A percentile compares a stretch with the other conserved stretches of the same genome.
Conservation (phyloP, 1,140 invertebrate species). For the Condylostylus longicornis region DNA sequence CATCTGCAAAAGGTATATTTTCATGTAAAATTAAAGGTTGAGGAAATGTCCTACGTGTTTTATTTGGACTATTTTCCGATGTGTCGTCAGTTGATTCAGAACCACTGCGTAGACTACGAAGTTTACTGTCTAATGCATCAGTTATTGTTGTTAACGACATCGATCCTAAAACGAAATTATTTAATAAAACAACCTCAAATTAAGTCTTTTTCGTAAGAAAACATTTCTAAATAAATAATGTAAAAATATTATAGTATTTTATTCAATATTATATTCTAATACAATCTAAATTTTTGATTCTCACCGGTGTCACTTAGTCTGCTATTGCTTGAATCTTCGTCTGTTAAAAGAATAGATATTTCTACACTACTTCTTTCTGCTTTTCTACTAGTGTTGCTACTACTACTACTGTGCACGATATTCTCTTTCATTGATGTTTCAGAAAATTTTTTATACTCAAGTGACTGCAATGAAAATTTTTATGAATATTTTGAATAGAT, state of each 20-base stretch:
- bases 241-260: too few species aligned
- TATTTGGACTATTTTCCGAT: slow-evolving; percentile 21
- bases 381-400: slow-evolving; percentile 22
- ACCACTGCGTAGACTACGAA: slow-evolving; percentile 42
- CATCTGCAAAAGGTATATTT: slow-evolving; percentile 38
- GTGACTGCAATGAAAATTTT: slow-evolving; percentile 24
- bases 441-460: slow-evolving; percentile 27
- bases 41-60: slow-evolving; percentile 22
- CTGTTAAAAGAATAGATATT: slow-evolving; percentile 24
- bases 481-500: neutral
- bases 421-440: too few species aligned
- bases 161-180: slow-evolving; percentile 30
- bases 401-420: slow-evolving; percentile 21
- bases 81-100: slow-evolving; percentile 28
- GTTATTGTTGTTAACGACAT: slow-evolving; percentile 44
- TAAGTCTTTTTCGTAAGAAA: neutral
- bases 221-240: too few species aligned
- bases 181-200: neutral
- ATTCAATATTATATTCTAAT: too few species aligned
- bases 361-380: slow-evolving; percentile 22
- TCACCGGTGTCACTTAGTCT: slow-evolving; percentile 26
- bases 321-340: slow-evolving; percentile 26
- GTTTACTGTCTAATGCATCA: slow-evolving; percentile 57
- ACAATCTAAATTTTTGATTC: too few species aligned
- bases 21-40: slow-evolving; percentile 29